Base-by-base conservation (phyloP, 2,113 vertebrate genomes). In the Antechinus stuartii region DNA sequence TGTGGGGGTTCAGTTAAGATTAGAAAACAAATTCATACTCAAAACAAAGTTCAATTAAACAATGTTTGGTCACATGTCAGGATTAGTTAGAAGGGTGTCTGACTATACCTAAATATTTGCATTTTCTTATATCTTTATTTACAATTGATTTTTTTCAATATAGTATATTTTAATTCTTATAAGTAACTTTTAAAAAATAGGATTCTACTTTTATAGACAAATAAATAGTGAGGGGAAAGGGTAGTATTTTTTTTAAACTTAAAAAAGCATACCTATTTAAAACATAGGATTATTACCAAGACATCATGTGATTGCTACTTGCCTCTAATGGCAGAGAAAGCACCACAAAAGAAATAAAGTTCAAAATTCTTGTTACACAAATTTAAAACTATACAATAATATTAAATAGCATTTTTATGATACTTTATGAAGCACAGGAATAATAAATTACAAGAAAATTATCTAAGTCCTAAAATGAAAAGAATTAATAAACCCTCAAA, bases 401-500 rank as follows among this genome's bases (percentile, higher is more conserved):
- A 22, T 8, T 22, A 5, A 50, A 46, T 1, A 5, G 68, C 50
- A 68, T 9, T 54, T 30, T 54, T 92, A 76, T 26, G 2, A 3
- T 25, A 25, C 90, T 93, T 93, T n/a, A 55, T 42, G 1, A 2
- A 14, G 35, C 6, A 10, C 4, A 8, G 26, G 6, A 26, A 55
- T 11, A 53, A 54, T n/a, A 84, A 92, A 47, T 84, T 16, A 30
- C 0, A 3, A 22, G 1, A 53, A 35, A 92, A 30, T 54, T 22
- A 68, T 23, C 30, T 8, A 11, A 46, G 10, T 35, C 23, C 91
- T 42, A 68, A 61, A 91, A 19, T 35, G 22, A 55, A 91, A 52
- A 11, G 3, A 10, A 55, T 2, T 0, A 11, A 19, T 54, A 8
- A 92, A 7, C 35, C 10, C 2, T 35, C 3, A 4, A 3, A 2